Evolutionary conservation across 2,797 vertebrate species (phyloP).

Genomic region (Pipistrellus pygmaeus): DNA sequence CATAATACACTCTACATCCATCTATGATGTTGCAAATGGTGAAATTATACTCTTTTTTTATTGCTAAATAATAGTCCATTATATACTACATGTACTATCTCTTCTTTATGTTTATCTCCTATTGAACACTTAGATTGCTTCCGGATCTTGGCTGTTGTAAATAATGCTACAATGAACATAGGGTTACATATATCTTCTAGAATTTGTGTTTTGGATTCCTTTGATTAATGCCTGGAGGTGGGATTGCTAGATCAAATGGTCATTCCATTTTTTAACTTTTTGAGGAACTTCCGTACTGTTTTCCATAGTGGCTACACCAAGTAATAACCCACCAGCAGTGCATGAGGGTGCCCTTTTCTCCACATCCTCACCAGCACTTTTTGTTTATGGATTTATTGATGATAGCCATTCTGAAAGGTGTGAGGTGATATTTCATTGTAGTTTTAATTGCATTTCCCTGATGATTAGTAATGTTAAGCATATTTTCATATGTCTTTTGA

Average conservation of each 20-base stretch:
- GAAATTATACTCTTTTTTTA: not conserved
- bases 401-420: not conserved
- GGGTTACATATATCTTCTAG: not conserved
- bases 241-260: not conserved
- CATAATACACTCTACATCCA: not conserved
- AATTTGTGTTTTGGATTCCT: not conserved
- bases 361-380: not conserved
- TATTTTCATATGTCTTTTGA: not conserved
- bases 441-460: not conserved
- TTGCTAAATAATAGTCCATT: not conserved
- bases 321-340: not conserved
- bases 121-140: not conserved
- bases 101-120: not conserved
- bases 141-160: not conserved
- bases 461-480: not conserved
- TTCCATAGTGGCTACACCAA: not conserved
- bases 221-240: not conserved
- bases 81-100: not conserved
- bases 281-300: not conserved
- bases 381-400: not conserved
- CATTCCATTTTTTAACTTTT: not conserved
- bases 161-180: not conserved
- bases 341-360: not conserved
- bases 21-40: not conserved
- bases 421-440: not conserved